Percentiles rank a stretch among this genome's conserved stretches.
Conservation (phyloP, 2,113 vertebrate species). For the Lamprologus tigripictilis region DNA sequence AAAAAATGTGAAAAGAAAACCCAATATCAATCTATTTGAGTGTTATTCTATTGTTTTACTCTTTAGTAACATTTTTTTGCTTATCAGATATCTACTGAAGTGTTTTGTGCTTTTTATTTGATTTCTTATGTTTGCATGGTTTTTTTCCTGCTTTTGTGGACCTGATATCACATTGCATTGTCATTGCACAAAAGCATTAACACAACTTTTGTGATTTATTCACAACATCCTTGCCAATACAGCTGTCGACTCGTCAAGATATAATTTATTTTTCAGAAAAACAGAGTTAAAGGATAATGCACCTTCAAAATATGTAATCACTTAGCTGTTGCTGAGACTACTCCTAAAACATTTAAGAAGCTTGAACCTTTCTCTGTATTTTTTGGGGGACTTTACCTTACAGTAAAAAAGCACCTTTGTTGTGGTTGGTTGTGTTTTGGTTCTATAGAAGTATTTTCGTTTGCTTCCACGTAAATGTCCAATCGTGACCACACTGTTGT, state of each 20-base stretch:
- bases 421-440: background rate
- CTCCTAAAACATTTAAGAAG: background rate
- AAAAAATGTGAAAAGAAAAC: background rate
- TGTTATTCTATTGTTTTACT: background rate
- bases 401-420: background rate
- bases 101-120: background rate
- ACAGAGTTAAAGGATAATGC: background rate
- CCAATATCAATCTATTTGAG: background rate
- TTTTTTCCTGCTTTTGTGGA: background rate
- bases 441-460: background rate
- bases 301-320: background rate
- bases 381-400: rapidly evolving
- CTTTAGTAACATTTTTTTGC: background rate
- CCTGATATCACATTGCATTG: background rate
- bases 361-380: background rate
- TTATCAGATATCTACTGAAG: background rate
- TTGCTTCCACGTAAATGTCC: background rate
- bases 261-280: background rate
- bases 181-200: background rate
- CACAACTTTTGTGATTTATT: background rate
- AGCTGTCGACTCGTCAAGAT: background rate
- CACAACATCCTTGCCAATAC: background rate
- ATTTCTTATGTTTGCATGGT: background rate
- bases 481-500: background rate
- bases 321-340: background rate